Evolutionary conservation across 2,888 invertebrate genomes (phyloP).

Genomic region (Diachrysia chrysitis): DNA sequence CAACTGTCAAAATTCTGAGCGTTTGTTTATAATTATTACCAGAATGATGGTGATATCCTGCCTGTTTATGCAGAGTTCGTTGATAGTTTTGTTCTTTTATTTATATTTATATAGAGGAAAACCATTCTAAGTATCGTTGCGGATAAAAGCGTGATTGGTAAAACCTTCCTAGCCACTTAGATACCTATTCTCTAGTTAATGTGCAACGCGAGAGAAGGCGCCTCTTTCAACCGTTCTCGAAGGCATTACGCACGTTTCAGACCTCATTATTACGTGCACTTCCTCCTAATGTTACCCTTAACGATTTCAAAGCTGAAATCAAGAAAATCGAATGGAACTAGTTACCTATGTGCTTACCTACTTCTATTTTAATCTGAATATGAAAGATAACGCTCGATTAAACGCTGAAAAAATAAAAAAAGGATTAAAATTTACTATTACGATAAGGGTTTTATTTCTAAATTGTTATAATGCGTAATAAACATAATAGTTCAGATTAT

Average conservation of each 20-base stretch:
- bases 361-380: conserved; percentile 15
- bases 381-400: conserved; percentile 12
- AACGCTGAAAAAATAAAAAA: not conserved
- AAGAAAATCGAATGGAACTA: not conserved
- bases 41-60: not conserved
- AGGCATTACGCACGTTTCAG: conserved; percentile 38
- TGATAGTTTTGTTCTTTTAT: not conserved
- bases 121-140: not conserved
- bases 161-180: not conserved
- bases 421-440: conserved; percentile 4
- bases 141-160: not conserved
- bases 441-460: not conserved
- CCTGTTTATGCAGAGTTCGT: not conserved
- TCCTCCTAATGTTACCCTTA: conserved; percentile 20
- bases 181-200: conserved; percentile 28
- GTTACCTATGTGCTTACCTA: too few species aligned
- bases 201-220: conserved; percentile 23
- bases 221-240: conserved; percentile 43
- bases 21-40: not conserved
- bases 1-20: not conserved
- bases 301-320: conserved; percentile 28
- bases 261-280: conserved; percentile 27
- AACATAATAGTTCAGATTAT: not conserved
- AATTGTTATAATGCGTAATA: not conserved
- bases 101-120: too few species aligned